Base-by-base conservation (phyloP, 2,888 invertebrate genomes). In the Thumatha senex region DNA sequence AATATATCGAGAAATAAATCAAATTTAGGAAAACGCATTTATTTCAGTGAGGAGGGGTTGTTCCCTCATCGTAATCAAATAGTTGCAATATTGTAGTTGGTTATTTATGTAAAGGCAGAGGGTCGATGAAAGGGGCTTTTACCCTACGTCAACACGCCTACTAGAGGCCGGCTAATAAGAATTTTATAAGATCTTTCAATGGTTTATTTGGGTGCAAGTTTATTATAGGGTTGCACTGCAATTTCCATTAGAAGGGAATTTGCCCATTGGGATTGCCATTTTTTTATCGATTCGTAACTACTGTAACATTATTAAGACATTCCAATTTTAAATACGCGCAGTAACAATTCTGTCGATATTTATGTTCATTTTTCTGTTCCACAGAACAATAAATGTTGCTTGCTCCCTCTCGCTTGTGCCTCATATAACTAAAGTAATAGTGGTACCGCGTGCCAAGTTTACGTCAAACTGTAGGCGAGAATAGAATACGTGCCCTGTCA, bases 141-240 rank as follows among this genome's bases (percentile, higher is more conserved):
- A 76, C 67, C 83, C 82, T 73, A 69, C 68, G 71, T 79, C 76
- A 76, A 76, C 74, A 63, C 64, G 54, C 64, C 67, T 67, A 61
- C 54, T 71, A 63, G 67, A 67, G 76, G 79, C 81, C 74, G 70
- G 72, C 82, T 88, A 89, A 88, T 89, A 86, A 85, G 84, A 84
- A 82, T 83, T 88, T 86, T 83, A 86, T 86, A 84, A 84, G 82
- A 73, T 50, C 74, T 73, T 54, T 44, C 70, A 52, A 42, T 53
- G 40, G 43, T 52, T 56, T 58, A 35, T 51, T 42, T 39, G 46
- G 46, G 38, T 44, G 48, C 24, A 43, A 11, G 45, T 13, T 41
- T 44, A 39, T 54, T 51, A n/a, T n/a, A 46, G 35, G 30, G 30
- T 10, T 10, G 24, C 36, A 13, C 8, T 43, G 34, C 40, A 40